Evolutionary conservation across 2,888 invertebrate species (phyloP).

Genomic region (Rhagium mordax): DNA sequence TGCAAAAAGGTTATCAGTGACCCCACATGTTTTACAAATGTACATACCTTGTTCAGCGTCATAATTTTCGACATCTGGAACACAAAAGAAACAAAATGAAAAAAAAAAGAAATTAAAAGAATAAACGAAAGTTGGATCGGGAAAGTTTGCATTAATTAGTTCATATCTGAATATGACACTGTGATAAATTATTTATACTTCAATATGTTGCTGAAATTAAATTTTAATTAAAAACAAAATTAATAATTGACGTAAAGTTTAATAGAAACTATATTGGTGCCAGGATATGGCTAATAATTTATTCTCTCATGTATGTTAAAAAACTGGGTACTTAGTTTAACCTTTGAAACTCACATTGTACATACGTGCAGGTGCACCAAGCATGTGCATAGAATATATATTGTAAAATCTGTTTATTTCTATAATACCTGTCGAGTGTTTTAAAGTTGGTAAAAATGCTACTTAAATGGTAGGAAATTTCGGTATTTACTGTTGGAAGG

Average conservation of each 20-base stretch:
- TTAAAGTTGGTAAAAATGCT: no score
- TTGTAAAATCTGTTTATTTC: no score
- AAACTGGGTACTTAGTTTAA: no score
- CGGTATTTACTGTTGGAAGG: no score
- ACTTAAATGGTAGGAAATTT: no score
- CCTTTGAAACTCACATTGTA: no score
- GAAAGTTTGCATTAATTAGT: neutral
- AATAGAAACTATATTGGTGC: neutral
- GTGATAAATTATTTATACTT: neutral
- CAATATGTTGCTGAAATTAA: neutral
- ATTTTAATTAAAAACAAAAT: neutral
- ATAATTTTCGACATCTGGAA: constrained; percentile 25
- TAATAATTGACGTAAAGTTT: neutral
- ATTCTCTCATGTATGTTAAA: no score
- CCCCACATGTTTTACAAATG: neutral
- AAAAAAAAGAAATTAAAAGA: neutral
- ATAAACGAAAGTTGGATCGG: neutral
- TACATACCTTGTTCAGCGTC: constrained; percentile 26
- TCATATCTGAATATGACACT: neutral
- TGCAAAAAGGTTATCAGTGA: neutral
- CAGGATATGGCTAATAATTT: no score
- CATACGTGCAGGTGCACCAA: no score
- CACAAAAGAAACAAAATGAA: constrained; percentile 19
- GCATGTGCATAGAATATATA: no score
- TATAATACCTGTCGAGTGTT: no score